A percentile compares a stretch with the other conserved stretches of the same genome.
These are phyloP conservation scores for Musca vetustissima DNA, from an alignment of 1,140 invertebrate species.

Conservation along the genomic window DNA sequence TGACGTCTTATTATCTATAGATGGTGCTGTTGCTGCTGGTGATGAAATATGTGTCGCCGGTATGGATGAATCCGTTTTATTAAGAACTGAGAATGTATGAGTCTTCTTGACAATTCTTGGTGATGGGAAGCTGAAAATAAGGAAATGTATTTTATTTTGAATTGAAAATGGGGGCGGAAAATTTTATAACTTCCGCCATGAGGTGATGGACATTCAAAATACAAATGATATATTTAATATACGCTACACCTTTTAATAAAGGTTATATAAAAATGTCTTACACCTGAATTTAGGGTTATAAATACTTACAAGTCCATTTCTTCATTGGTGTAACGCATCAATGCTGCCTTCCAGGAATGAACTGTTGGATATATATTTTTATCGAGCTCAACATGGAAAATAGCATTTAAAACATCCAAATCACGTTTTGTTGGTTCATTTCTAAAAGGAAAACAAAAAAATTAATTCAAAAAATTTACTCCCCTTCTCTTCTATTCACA, in stretches of 20 bases:
- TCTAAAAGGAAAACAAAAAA: slow-evolving; percentile 50
- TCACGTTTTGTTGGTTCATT: slow-evolving; percentile 70
- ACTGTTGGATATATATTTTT: slow-evolving; percentile 65
- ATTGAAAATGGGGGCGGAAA: no score
- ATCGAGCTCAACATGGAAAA: slow-evolving; percentile 59
- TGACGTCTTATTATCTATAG: not conserved
- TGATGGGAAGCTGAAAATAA: slow-evolving; percentile 27
- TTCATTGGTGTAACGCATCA: slow-evolving; percentile 58
- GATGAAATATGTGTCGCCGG: no score
- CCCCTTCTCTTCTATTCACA: not conserved
- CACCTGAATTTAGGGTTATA: no score
- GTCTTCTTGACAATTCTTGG: slow-evolving; percentile 26
- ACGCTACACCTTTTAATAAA: no score
- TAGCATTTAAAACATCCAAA: slow-evolving; percentile 68
- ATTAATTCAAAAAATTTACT: not conserved
- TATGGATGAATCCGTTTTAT: not conserved
- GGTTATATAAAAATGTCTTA: no score
- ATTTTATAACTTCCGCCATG: no score
- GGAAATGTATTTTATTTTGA: not conserved
- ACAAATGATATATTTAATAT: no score
- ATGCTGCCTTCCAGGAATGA: slow-evolving; percentile 67
- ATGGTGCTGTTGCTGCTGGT: not conserved
- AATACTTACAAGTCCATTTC: slow-evolving; percentile 61
- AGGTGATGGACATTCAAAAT: no score
- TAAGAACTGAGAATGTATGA: not conserved